Conservation (phyloP, 2,113 vertebrate genomes). For the Hipposideros armiger region DNA sequence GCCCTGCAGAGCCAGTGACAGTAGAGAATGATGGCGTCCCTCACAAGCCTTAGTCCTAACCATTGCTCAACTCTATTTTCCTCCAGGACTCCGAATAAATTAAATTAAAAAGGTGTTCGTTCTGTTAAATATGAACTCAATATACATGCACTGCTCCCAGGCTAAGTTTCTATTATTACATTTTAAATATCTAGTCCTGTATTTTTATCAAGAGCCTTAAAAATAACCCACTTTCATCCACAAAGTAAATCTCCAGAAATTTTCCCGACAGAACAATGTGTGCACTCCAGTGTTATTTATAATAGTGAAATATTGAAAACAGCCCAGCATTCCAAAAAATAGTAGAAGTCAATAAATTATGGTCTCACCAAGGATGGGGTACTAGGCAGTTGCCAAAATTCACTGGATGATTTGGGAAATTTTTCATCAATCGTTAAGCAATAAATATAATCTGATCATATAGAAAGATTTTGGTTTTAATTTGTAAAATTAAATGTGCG, state of each 20-base stretch:
- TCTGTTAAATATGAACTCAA: not conserved
- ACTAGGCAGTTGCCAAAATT: not conserved
- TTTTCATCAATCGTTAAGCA: not conserved
- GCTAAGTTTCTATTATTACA: not conserved
- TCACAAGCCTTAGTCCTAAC: accelerated
- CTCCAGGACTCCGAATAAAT: not conserved
- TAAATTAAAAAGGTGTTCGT: not conserved
- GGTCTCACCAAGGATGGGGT: accelerated
- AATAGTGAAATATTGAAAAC: not conserved
- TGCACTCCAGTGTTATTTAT: not conserved
- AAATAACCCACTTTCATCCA: not conserved
- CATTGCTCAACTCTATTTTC: accelerated
- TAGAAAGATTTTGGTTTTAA: not conserved
- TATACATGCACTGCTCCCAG: not conserved
- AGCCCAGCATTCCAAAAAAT: not conserved
- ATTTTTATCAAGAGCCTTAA: conserved; percentile 3
- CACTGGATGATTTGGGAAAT: not conserved
- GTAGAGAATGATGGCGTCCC: accelerated
- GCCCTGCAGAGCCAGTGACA: not conserved
- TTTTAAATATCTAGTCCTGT: not conserved
- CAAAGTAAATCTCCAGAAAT: not conserved
- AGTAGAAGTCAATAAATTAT: not conserved
- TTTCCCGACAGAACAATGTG: not conserved
- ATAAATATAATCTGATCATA: not conserved
- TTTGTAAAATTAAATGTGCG: not conserved